Conservation (phyloP, 2,113 vertebrate species). For the Macroglossus sobrinus region DNA sequence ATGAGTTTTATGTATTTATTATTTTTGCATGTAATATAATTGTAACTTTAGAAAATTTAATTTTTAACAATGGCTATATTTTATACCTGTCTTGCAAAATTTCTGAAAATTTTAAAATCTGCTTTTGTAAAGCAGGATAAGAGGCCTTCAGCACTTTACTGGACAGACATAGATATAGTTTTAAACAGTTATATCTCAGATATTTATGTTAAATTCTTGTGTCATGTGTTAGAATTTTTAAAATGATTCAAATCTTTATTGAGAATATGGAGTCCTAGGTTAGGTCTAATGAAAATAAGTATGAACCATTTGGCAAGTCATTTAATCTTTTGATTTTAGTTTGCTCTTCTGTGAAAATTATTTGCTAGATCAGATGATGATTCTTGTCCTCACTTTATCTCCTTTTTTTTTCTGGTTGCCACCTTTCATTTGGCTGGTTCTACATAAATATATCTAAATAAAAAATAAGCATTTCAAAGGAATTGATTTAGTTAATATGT, state of each 20-base stretch:
- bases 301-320: background rate
- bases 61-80: background rate
- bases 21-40: background rate
- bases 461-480: background rate
- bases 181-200: background rate
- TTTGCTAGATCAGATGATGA: background rate
- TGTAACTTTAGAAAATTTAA: background rate
- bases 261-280: background rate
- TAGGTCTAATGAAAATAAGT: background rate
- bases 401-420: background rate
- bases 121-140: background rate
- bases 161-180: background rate
- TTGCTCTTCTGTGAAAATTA: background rate
- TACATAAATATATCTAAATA: background rate
- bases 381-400: background rate
- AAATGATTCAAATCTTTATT: background rate
- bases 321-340: background rate
- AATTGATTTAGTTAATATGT: background rate
- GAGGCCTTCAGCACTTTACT: background rate
- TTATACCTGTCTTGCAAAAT: background rate
- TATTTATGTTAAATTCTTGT: background rate
- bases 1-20: background rate
- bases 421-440: background rate
- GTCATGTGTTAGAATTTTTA: background rate
- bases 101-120: background rate